Evolutionary conservation across 2,113 vertebrate species (phyloP).

Genomic region (Bos indicus): DNA sequence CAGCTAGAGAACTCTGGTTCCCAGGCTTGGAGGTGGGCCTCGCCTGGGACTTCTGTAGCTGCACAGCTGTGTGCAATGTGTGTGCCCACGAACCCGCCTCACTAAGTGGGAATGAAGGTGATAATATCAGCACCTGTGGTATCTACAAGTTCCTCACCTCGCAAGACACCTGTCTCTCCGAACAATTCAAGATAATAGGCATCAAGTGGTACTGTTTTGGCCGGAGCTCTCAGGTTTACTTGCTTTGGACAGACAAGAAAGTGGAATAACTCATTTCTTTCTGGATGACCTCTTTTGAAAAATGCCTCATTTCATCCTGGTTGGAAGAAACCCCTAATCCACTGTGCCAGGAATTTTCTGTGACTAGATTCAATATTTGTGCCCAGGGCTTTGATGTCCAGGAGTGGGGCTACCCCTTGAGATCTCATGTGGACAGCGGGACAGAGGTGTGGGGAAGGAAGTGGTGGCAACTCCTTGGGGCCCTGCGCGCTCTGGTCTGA

Average conservation of each 20-base stretch:
- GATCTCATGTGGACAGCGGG: not conserved
- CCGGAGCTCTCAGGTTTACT: not conserved
- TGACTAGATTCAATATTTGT: not conserved
- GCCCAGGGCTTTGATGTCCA: not conserved
- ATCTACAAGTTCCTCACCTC: not conserved
- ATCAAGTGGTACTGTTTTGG: not conserved
- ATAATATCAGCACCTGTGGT: not conserved
- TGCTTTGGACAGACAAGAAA: not conserved
- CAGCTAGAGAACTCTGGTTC: not conserved
- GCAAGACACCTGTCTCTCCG: not conserved
- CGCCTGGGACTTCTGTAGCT: not conserved
- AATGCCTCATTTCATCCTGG: not conserved
- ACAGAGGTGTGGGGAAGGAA: not conserved
- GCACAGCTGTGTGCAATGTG: accelerated
- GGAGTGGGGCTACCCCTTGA: not conserved
- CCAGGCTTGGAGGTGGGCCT: no score
- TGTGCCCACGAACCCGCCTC: not conserved
- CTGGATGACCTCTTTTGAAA: not conserved
- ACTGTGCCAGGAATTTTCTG: not conserved
- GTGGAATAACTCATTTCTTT: not conserved
- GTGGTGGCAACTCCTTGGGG: not conserved
- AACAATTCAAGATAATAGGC: not conserved
- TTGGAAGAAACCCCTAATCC: not conserved
- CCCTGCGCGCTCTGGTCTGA: not conserved
- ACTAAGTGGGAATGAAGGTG: not conserved